Evolutionary conservation across 2,888 invertebrate species (phyloP).

Genomic region (Arenicola marina): DNA sequence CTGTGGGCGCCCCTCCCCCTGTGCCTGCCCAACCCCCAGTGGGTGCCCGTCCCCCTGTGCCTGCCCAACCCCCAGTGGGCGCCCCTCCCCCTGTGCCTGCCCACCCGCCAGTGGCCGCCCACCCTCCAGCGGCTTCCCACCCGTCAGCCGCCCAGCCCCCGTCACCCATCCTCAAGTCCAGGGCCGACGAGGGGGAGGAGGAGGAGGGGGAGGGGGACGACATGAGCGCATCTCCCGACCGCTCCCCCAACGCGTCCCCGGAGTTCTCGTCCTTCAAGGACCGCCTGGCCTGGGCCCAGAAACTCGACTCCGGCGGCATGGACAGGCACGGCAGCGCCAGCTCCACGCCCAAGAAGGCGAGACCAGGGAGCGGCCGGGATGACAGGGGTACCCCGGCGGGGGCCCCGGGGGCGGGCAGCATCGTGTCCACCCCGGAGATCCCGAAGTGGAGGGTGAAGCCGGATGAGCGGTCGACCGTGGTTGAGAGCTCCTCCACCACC

Average conservation of each 20-base stretch:
- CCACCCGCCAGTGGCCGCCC: background rate
- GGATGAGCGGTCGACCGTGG: background rate
- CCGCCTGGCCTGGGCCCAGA: constrained; percentile 16
- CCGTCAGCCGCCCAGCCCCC: background rate
- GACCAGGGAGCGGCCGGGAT: too few species aligned
- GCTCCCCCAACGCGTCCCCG: constrained; percentile 22
- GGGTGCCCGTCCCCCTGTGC: background rate
- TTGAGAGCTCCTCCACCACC: background rate
- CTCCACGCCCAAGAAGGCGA: background rate
- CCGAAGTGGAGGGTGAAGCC: background rate
- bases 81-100: background rate
- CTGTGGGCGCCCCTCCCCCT: too few species aligned
- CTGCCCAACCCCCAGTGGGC: background rate
- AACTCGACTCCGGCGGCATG: too few species aligned
- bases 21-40: too few species aligned
- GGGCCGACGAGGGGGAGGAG: constrained; percentile 8
- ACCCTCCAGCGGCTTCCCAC: background rate
- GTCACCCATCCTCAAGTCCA: too few species aligned
- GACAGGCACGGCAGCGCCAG: background rate
- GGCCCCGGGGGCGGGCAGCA: background rate
- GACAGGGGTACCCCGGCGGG: too few species aligned
- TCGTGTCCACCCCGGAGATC: background rate
- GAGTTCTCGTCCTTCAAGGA: constrained; percentile 17
- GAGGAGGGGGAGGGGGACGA: constrained; percentile 10
- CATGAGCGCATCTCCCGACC: constrained; percentile 16